phyloP scores from a whole-genome alignment of 2,797 vertebrate species.

The Muraenolepis orangiensis region DNA sequence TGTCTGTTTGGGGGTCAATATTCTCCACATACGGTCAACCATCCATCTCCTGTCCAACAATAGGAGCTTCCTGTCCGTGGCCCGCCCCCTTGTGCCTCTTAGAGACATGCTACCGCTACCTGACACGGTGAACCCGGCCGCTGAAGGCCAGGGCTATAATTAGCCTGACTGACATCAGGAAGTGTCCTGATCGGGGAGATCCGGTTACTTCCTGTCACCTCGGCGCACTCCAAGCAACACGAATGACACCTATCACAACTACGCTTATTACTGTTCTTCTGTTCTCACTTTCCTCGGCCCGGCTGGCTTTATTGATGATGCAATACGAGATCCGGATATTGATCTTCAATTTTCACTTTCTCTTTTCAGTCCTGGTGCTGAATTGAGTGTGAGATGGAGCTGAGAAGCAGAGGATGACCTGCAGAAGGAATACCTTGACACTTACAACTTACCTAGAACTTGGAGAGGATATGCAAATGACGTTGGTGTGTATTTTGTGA shows the following conservation, averaged over 20 bases:
- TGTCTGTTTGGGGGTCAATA: too few species aligned
- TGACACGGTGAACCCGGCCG: not conserved
- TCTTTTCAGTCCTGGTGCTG: not conserved
- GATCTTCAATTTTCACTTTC: not conserved
- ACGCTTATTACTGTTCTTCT: not conserved
- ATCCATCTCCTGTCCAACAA: not conserved
- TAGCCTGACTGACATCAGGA: constrained; percentile 34
- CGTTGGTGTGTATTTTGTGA: not conserved
- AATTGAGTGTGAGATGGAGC: not conserved
- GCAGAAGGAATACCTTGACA: not conserved
- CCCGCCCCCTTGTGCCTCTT: not conserved
- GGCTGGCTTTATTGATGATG: not conserved
- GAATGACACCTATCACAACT: not conserved
- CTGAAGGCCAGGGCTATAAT: constrained; percentile 33
- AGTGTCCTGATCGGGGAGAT: constrained; percentile 25
- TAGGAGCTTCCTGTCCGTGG: not conserved
- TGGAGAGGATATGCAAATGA: not conserved
- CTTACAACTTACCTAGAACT: not conserved
- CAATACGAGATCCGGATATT: not conserved
- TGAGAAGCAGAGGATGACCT: not conserved
- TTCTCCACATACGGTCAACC: not conserved
- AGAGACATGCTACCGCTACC: not conserved
- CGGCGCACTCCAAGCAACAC: not conserved
- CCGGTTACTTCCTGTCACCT: constrained; percentile 18
- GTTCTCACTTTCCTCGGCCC: not conserved